These are phyloP conservation scores for Colletes gigas DNA, from an alignment of 1,140 invertebrate genomes.

Conservation along the genomic window DNA sequence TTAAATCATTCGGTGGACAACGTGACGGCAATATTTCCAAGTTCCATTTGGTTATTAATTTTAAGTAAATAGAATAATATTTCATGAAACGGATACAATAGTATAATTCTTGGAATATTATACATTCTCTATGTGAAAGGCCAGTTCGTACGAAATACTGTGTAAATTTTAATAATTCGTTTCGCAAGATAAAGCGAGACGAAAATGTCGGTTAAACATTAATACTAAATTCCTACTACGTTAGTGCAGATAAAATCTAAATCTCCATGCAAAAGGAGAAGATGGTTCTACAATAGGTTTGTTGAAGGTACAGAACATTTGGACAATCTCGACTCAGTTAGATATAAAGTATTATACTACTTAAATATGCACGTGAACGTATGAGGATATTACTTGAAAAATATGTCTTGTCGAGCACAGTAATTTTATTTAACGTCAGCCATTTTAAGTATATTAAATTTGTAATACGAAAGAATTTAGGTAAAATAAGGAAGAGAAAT, in stretches of 20 bases:
- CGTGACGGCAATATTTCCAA: not conserved
- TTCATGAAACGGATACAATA: not conserved
- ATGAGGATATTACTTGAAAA: too few relatives aligned
- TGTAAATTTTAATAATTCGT: not conserved
- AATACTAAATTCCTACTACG: not conserved
- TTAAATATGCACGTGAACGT: too few relatives aligned
- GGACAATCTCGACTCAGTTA: too few relatives aligned
- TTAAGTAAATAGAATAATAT: not conserved
- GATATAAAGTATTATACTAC: too few relatives aligned
- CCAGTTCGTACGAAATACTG: not conserved
- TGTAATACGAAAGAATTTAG: too few relatives aligned
- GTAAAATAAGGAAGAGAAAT: too few relatives aligned
- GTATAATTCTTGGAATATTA: not conserved
- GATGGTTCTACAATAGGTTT: not conserved
- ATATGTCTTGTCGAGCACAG: too few relatives aligned
- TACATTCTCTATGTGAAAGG: not conserved
- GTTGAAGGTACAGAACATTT: not conserved
- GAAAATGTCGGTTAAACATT: not conserved
- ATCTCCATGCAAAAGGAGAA: not conserved
- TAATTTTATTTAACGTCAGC: too few relatives aligned
- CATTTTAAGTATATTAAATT: too few relatives aligned
- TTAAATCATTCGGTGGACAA: not conserved
- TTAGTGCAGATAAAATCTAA: not conserved
- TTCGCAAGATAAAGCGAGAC: not conserved
- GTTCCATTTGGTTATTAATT: not conserved